Percentiles rank a stretch among this genome's conserved stretches.
Evolutionary conservation across 2,888 invertebrate genomes (phyloP).

Genomic region (Apantesis nais): DNA sequence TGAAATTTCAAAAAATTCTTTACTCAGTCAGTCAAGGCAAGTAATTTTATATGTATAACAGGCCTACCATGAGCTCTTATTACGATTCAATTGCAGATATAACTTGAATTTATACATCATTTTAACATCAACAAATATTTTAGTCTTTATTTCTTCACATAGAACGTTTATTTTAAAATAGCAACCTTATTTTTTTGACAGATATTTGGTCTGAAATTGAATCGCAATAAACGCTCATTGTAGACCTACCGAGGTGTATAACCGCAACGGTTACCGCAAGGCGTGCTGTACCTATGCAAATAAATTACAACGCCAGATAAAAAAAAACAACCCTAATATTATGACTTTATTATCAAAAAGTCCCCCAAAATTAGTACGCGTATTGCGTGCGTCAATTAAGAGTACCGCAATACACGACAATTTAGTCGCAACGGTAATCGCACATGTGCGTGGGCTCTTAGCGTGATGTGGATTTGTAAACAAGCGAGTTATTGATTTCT

Average conservation of each 20-base stretch:
- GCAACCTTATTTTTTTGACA: too few species aligned
- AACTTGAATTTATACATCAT: too few species aligned
- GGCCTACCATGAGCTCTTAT: too few species aligned
- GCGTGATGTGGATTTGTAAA: constrained; percentile 28
- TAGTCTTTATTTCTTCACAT: too few species aligned
- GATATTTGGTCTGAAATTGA: too few species aligned
- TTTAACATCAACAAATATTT: too few species aligned
- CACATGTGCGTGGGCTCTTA: constrained; percentile 41
- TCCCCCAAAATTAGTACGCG: constrained; percentile 20
- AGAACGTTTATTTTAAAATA: too few species aligned
- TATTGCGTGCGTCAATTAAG: constrained; percentile 36
- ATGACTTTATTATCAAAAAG: background rate
- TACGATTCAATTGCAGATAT: too few species aligned
- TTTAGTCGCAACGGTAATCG: constrained; percentile 36
- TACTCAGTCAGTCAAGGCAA: too few species aligned
- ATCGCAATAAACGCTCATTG: too few species aligned
- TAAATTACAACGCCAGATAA: background rate
- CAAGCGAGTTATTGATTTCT: constrained; percentile 33
- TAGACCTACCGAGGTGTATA: too few species aligned
- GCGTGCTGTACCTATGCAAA: background rate
- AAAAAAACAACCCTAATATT: background rate
- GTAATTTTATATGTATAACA: background rate
- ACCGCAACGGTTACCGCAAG: background rate
- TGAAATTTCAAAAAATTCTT: too few species aligned
- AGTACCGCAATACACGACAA: constrained; percentile 18